Conservation (phyloP, 2,797 vertebrate genomes). For the Cyclura pinguis region DNA sequence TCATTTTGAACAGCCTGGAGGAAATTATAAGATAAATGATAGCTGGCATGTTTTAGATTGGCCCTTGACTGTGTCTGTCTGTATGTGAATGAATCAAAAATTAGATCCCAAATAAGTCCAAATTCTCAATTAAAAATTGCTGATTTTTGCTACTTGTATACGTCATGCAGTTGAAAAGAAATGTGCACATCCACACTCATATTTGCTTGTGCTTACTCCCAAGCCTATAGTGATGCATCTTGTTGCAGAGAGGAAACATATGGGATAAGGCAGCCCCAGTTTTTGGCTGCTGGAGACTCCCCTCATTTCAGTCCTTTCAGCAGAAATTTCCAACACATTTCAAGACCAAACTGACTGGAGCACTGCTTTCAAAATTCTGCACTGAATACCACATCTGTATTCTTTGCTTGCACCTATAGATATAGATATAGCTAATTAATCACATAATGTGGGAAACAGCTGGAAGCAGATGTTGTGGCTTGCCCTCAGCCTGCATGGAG, state of each 20-base stretch:
- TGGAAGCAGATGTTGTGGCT: background rate
- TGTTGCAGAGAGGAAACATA: too few relatives aligned
- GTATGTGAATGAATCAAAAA: background rate
- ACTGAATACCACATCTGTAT: background rate
- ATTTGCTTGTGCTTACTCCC: too few relatives aligned
- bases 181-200: background rate
- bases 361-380: background rate
- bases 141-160: background rate
- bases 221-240: background rate
- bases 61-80: too few relatives aligned
- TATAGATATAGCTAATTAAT: background rate
- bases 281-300: background rate
- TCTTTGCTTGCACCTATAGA: background rate
- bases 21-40: slow-evolving; percentile 21
- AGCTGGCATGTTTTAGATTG: background rate
- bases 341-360: background rate
- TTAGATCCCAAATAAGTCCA: background rate
- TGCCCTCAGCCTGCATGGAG: background rate
- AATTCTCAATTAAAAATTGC: background rate
- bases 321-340: background rate
- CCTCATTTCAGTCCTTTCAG: background rate
- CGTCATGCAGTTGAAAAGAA: background rate
- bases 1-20: slow-evolving; percentile 28
- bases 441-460: background rate
- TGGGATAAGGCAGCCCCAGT: background rate